A percentile compares a stretch with the other conserved stretches of the same genome.
Evolutionary conservation across 2,888 invertebrate genomes (phyloP).

Genomic region (Lochmaea crataegi): DNA sequence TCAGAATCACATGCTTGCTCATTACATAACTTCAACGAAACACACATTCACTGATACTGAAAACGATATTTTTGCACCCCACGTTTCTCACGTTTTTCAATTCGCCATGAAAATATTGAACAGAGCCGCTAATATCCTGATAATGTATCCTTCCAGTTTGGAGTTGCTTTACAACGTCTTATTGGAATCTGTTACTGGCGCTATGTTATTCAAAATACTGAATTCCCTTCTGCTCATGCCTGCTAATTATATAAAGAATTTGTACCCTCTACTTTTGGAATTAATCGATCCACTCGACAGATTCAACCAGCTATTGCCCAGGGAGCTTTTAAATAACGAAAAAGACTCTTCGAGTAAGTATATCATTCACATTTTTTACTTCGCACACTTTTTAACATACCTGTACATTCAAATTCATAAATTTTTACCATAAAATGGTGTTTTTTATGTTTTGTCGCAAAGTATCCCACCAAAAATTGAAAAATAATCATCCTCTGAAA

Average conservation of each 20-base stretch:
- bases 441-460: too few species aligned
- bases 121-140: slow-evolving; percentile 60
- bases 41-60: slow-evolving; percentile 33
- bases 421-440: too few species aligned
- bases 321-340: slow-evolving; percentile 60
- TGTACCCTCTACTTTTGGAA: slow-evolving; percentile 62
- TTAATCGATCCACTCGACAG: slow-evolving; percentile 63
- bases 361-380: not conserved
- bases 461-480: too few species aligned
- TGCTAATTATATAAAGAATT: slow-evolving; percentile 60
- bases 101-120: slow-evolving; percentile 59
- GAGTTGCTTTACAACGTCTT: slow-evolving; percentile 66
- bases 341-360: slow-evolving; percentile 54
- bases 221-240: slow-evolving; percentile 70
- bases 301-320: slow-evolving; percentile 63
- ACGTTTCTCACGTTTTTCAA: slow-evolving; percentile 58
- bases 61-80: slow-evolving; percentile 53
- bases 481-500: too few species aligned
- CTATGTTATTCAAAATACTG: slow-evolving; percentile 70
- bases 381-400: too few species aligned
- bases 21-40: slow-evolving; percentile 59
- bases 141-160: slow-evolving; percentile 59
- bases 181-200: slow-evolving; percentile 69
- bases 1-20: slow-evolving; percentile 71
- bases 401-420: too few species aligned